These are phyloP conservation scores for Meriones psammophilus DNA, from an alignment of 2,797 vertebrate genomes.

Conservation along the genomic window DNA sequence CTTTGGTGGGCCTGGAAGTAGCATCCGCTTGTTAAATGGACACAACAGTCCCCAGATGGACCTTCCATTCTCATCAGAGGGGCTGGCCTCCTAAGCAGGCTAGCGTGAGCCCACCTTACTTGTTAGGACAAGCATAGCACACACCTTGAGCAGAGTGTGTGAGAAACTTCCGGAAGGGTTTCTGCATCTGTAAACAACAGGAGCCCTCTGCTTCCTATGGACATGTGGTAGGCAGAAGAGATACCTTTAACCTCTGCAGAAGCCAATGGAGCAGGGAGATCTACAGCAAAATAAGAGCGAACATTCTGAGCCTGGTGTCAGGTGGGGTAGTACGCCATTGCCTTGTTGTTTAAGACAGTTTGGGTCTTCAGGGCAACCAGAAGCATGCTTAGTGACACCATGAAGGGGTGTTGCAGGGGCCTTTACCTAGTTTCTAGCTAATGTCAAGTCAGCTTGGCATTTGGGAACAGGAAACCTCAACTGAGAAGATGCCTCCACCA, in stretches of 20 bases:
- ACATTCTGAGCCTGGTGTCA: neutral
- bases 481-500: neutral
- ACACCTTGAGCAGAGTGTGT: neutral
- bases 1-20: neutral
- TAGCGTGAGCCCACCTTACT: neutral
- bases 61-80: neutral
- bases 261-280: neutral
- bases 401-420: neutral
- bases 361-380: neutral
- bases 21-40: too few species aligned
- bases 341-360: neutral
- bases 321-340: neutral
- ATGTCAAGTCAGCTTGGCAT: neutral
- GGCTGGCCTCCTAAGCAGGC: neutral
- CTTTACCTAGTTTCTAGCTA: neutral
- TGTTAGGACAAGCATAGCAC: neutral
- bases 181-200: neutral
- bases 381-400: neutral
- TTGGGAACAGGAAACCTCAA: too few species aligned
- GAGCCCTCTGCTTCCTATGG: neutral
- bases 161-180: neutral
- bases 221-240: neutral
- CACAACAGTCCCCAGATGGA: neutral
- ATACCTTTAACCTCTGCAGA: neutral
- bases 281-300: neutral